Evolutionary conservation across 2,888 invertebrate species (phyloP).

Genomic region (Ornithoptera alexandrae): DNA sequence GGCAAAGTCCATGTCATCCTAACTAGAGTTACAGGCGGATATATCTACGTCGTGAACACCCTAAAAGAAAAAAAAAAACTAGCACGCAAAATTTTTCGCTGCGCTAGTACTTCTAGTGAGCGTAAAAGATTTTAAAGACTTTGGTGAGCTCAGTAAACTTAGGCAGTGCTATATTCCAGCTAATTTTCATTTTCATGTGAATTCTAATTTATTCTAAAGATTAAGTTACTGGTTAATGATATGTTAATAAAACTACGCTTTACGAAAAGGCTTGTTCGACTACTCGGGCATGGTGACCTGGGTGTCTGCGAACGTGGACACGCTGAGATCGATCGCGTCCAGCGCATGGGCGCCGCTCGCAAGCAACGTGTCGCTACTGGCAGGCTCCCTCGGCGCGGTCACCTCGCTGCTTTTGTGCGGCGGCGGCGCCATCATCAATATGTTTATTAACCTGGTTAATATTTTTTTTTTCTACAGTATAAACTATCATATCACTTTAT

Average conservation of each 20-base stretch:
- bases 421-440: conserved; percentile 93
- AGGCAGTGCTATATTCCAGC: too few relatives aligned
- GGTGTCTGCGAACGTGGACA: conserved; percentile 94
- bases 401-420: conserved; percentile 93
- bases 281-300: conserved; percentile 87
- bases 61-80: too few relatives aligned
- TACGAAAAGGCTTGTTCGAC: conserved; percentile 82
- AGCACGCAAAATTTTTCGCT: too few relatives aligned
- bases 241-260: neutral
- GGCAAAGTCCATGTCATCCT: too few relatives aligned
- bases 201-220: too few relatives aligned
- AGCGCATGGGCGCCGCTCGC: conserved; percentile 93
- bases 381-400: conserved; percentile 92
- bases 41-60: too few relatives aligned
- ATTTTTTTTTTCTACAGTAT: neutral
- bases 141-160: too few relatives aligned
- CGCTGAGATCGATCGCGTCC: conserved; percentile 90
- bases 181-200: too few relatives aligned
- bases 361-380: conserved; percentile 92
- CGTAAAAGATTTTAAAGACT: too few relatives aligned
- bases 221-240: neutral
- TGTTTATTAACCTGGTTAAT: conserved; percentile 86
- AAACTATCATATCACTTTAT: too few relatives aligned
- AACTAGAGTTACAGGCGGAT: too few relatives aligned
- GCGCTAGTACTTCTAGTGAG: too few relatives aligned